phyloP scores from a whole-genome alignment of 2,113 vertebrate genomes.

The Hoplias malabaricus region DNA sequence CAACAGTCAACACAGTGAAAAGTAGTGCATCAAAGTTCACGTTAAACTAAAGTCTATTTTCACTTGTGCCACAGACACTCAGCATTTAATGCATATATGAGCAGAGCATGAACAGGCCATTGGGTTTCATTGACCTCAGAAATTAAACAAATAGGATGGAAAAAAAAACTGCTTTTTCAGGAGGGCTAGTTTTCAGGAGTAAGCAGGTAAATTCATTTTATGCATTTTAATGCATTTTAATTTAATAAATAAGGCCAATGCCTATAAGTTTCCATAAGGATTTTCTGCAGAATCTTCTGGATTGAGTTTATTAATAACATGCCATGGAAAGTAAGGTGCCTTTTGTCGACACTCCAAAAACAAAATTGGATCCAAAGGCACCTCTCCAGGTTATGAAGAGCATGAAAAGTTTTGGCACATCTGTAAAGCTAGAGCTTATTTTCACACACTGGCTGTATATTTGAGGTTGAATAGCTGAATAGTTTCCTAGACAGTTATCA shows the following conservation, averaged over 20 bases:
- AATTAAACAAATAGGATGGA: neutral
- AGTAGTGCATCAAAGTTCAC: too few species aligned
- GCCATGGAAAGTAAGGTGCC: neutral
- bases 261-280: neutral
- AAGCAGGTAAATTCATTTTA: too few species aligned
- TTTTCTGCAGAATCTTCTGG: neutral
- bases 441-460: neutral
- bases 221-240: neutral
- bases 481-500: slow-evolving; percentile 20
- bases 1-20: too few species aligned
- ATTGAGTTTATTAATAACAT: neutral
- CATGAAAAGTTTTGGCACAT: slow-evolving; percentile 7
- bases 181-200: too few species aligned
- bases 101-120: neutral
- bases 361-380: neutral
- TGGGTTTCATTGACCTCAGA: neutral
- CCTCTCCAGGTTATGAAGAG: neutral
- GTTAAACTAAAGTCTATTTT: too few species aligned
- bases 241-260: neutral
- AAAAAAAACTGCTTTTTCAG: too few species aligned
- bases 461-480: neutral
- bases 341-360: neutral
- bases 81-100: neutral
- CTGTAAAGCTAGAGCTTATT: neutral
- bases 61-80: too few species aligned